A percentile compares a stretch with the other conserved stretches of the same genome.
Evolutionary conservation across 2,888 invertebrate species (phyloP).

Genomic region (Dione vanillae): DNA sequence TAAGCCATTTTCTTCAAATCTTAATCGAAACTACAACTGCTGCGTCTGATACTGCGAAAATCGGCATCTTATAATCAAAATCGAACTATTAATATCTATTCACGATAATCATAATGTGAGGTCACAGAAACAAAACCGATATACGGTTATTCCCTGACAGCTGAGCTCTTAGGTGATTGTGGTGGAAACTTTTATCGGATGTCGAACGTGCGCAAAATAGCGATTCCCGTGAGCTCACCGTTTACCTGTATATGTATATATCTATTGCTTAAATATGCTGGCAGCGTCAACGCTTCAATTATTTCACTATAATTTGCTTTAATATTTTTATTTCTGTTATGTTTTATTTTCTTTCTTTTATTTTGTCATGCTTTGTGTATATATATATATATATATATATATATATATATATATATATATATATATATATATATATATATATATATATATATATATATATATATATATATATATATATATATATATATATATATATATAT

Average conservation of each 20-base stretch:
- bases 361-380: background rate
- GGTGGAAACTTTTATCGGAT: conserved; percentile 84
- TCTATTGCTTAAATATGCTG: conserved; percentile 24
- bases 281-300: conserved; percentile 17
- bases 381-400: no score
- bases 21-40: no score
- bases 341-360: background rate
- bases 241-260: conserved; percentile 62
- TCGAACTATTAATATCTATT: background rate
- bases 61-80: background rate
- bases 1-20: no score
- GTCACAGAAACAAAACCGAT: conserved; percentile 81
- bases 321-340: background rate
- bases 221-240: conserved; percentile 79
- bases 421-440: no score
- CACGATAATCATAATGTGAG: conserved; percentile 54
- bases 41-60: no score
- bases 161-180: conserved; percentile 85
- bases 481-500: no score
- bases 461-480: no score
- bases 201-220: conserved; percentile 83
- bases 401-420: no score
- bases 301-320: conserved; percentile 5
- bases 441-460: no score
- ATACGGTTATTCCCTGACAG: conserved; percentile 83